Evolutionary conservation across 2,113 vertebrate genomes (phyloP), one percentile per base, ranked within the genome.

Genomic region (Proterorhinus semilunaris): DNA sequence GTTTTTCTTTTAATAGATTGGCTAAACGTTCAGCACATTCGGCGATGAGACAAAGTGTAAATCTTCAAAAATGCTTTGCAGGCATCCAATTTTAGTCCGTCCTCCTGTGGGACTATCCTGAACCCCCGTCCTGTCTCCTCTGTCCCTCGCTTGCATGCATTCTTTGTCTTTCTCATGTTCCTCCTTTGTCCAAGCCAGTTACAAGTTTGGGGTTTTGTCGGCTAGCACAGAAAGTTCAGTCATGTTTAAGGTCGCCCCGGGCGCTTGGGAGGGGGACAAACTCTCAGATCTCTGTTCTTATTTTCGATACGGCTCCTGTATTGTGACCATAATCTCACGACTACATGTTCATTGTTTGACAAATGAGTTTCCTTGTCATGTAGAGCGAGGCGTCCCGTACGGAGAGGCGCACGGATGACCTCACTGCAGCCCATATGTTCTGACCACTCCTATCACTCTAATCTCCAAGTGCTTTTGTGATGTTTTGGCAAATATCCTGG

Each of bases 1-100:
- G 81, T 91, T 92, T 89, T 88, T 76, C 85, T 89, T 88, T 66
- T 68, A 85, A 73, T 83, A 82, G 86, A 85, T 87, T 79, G 80
- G 66, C 64, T 88, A 86, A 89, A 86, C 75, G 79, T 86, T 89
- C 66, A 53, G 75, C 83, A 81, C 85, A 65, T 84, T 83, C 68
- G 78, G 67, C 65, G 51, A 80, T 64, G 62, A 83, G 74, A 76
- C 75, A 69, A 82, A 82, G 86, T 91, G 86, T 89, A 89, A 91
- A 87, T 86, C 83, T 85, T 79, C 72, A 65, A 84, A 84, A 81
- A 71, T 49, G 10, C 48, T 79, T 74, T 80, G 75, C 77, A 79
- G 59, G 62, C 73, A 78, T 86, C 79, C 69, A 72, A 48, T 47
- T 79, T 62, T 71, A 62, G 75, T 71, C 51, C 6, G 45, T 61